phyloP scores from a whole-genome alignment of 2,797 vertebrate species.

The Scleropages formosus region DNA sequence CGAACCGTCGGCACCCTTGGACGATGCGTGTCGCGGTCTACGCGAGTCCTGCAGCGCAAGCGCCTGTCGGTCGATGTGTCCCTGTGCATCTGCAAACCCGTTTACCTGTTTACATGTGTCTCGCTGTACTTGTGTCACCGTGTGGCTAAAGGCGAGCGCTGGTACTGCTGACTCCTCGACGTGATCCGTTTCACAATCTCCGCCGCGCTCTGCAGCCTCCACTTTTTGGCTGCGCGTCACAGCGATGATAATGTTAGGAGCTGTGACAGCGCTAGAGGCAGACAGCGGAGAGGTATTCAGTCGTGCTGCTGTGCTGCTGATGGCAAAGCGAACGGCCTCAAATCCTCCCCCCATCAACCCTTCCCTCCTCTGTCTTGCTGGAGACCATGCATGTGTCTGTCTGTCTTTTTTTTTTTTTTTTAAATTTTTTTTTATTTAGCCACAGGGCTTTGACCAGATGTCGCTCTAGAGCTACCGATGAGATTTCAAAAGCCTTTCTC shows the following conservation, averaged over 20 bases:
- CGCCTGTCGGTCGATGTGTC: neutral
- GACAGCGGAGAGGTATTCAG: too few species aligned
- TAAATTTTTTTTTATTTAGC: neutral
- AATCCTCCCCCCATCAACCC: neutral
- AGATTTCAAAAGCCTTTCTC: neutral
- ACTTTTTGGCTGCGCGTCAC: too few species aligned
- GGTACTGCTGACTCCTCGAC: neutral
- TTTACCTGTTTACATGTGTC: neutral
- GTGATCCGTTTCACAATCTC: neutral
- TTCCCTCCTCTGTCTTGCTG: neutral
- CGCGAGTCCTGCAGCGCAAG: neutral
- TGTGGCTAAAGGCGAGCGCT: neutral
- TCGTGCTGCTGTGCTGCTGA: neutral
- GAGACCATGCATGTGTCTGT: neutral
- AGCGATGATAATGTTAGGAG: too few species aligned
- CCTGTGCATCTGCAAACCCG: neutral
- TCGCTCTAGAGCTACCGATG: neutral
- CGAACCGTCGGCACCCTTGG: too few species aligned
- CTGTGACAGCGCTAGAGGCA: too few species aligned
- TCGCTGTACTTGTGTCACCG: neutral
- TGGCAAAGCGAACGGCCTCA: neutral
- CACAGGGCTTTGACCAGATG: neutral
- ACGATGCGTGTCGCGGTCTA: neutral
- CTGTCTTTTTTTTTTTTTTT: too few species aligned
- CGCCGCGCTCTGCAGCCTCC: neutral